phyloP scores from a whole-genome alignment of 2,888 invertebrate genomes.

The Caradrina clavipalpis region DNA sequence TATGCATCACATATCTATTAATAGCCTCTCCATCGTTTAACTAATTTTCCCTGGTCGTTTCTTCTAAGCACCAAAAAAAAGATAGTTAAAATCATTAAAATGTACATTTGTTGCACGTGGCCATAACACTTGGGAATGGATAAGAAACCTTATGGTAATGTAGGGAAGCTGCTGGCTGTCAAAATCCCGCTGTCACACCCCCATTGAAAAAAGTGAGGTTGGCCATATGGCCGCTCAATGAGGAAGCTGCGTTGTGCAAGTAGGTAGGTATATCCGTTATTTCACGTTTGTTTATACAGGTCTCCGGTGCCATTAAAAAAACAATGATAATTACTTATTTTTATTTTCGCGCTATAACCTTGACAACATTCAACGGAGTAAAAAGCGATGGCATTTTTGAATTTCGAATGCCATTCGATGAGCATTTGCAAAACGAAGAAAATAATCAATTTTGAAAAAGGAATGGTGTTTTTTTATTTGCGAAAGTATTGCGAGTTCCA shows the following conservation, averaged over 20 bases:
- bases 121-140: slow-evolving; percentile 38
- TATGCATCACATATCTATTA: neutral
- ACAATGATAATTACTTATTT: neutral
- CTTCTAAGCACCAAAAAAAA: slow-evolving; percentile 14
- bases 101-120: slow-evolving; percentile 42
- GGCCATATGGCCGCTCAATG: slow-evolving; percentile 47
- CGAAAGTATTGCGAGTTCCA: neutral
- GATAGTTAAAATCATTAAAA: slow-evolving; percentile 16
- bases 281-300: slow-evolving; percentile 14
- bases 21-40: neutral
- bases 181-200: slow-evolving; percentile 28
- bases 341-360: neutral
- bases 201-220: slow-evolving; percentile 41
- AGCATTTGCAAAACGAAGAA: neutral
- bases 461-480: neutral
- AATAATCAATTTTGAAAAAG: neutral
- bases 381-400: neutral
- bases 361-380: neutral
- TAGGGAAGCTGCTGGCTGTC: slow-evolving; percentile 47
- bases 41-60: neutral
- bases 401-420: neutral
- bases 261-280: slow-evolving; percentile 30
- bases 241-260: slow-evolving; percentile 44
- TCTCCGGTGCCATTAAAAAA: neutral
- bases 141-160: slow-evolving; percentile 23